phyloP scores from a whole-genome alignment of 2,113 vertebrate species.

The Syngnathoides biaculeatus region DNA sequence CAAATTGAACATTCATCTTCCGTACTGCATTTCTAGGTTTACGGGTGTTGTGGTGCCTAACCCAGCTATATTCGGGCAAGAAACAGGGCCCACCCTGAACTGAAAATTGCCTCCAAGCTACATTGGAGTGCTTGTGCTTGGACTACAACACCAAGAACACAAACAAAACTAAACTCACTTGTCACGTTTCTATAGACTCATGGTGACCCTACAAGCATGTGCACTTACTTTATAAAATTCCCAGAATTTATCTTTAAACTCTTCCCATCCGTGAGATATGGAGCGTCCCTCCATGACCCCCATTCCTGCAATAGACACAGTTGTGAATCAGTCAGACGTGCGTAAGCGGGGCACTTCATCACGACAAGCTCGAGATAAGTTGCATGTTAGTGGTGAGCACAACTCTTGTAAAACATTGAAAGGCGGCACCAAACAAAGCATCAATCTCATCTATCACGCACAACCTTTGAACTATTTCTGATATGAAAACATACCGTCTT shows the following conservation, averaged over 20 bases:
- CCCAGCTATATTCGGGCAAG: too few species aligned
- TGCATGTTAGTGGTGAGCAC: background rate
- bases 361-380: conserved; percentile 28
- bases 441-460: conserved; percentile 11
- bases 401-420: conserved; percentile 1
- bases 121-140: too few species aligned
- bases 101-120: too few species aligned
- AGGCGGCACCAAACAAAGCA: background rate
- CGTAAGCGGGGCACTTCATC: conserved; percentile 8
- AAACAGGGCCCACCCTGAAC: too few species aligned
- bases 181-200: background rate
- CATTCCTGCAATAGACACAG: conserved; percentile 72
- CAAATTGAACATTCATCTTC: too few species aligned
- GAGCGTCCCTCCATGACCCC: conserved; percentile 78
- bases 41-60: too few species aligned
- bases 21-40: too few species aligned
- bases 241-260: conserved; percentile 88
- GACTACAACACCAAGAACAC: too few species aligned
- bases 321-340: conserved; percentile 29
- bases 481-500: background rate
- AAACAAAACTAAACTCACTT: background rate
- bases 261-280: conserved; percentile 68
- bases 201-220: background rate
- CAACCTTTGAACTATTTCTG: conserved; percentile 26
- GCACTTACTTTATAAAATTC: conserved; percentile 85